phyloP scores from a whole-genome alignment of 2,888 invertebrate species.

The Tolmerus cingulatus region DNA sequence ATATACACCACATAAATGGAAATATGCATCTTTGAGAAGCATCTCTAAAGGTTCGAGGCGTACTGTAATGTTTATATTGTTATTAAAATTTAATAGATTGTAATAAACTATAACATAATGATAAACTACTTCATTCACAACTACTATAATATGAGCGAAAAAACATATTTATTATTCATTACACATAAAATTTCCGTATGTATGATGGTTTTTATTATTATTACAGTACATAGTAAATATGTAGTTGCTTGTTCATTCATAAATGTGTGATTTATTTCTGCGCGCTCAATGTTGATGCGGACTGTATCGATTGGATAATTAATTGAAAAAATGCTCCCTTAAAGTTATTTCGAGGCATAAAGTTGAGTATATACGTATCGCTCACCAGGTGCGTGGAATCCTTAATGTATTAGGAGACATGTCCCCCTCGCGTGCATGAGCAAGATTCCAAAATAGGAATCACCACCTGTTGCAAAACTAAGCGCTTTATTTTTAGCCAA shows the following conservation, averaged over 20 bases:
- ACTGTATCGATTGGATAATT: not conserved
- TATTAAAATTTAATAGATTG: too few species aligned
- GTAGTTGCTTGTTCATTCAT: not conserved
- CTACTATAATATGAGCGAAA: too few species aligned
- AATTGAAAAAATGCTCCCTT: not conserved
- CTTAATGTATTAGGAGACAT: not conserved
- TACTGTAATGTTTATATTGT: too few species aligned
- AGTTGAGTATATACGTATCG: not conserved
- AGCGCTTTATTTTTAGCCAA: conserved; percentile 30
- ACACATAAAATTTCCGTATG: too few species aligned
- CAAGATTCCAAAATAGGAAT: conserved; percentile 8
- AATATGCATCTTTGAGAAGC: too few species aligned
- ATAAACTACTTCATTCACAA: too few species aligned
- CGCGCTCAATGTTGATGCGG: not conserved
- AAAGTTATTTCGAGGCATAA: not conserved
- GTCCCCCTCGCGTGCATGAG: not conserved
- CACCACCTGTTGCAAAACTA: conserved; percentile 31
- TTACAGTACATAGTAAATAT: not conserved
- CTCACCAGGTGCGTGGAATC: not conserved
- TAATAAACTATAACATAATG: too few species aligned
- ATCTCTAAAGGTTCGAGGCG: too few species aligned
- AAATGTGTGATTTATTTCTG: not conserved
- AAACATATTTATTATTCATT: too few species aligned
- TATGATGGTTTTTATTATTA: not conserved
- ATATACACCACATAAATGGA: too few species aligned